Conservation (phyloP, 1,140 invertebrate species). For the Acromyrmex charruanus region DNA sequence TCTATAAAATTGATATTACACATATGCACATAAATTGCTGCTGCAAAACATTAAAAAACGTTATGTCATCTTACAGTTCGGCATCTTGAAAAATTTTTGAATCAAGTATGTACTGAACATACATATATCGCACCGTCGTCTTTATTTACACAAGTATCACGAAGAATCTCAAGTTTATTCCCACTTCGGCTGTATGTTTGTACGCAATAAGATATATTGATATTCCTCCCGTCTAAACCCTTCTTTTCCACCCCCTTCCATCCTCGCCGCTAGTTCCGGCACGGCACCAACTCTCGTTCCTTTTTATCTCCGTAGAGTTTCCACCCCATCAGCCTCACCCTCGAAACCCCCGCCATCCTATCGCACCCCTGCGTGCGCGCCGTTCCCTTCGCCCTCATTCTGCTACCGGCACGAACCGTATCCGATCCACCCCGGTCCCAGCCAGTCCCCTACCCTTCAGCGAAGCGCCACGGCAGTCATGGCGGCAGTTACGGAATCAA, state of each 20-base stretch:
- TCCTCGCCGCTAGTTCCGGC: slow-evolving; percentile 71
- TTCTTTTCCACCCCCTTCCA: slow-evolving; percentile 72
- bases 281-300: slow-evolving; percentile 84
- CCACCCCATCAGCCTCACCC: slow-evolving; percentile 86
- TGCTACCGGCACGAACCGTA: slow-evolving; percentile 73
- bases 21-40: background rate
- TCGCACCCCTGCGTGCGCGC: slow-evolving; percentile 33
- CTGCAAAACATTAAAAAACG: background rate
- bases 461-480: slow-evolving; percentile 83
- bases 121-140: slow-evolving; percentile 50
- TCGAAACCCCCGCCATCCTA: slow-evolving; percentile 61
- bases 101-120: slow-evolving; percentile 67
- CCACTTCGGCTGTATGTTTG: slow-evolving; percentile 85
- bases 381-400: slow-evolving; percentile 65
- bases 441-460: slow-evolving; percentile 71
- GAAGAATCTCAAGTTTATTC: slow-evolving; percentile 84
- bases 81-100: slow-evolving; percentile 67
- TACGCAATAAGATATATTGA: slow-evolving; percentile 86
- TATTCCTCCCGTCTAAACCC: slow-evolving; percentile 82
- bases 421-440: slow-evolving; percentile 76
- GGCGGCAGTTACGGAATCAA: slow-evolving; percentile 87
- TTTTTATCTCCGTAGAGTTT: slow-evolving; percentile 87
- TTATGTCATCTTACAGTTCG: background rate
- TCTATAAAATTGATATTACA: background rate
- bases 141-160: slow-evolving; percentile 75